A percentile compares a stretch with the other conserved stretches of the same genome.
These are phyloP conservation scores for Phycodurus eques DNA, from an alignment of 2,113 vertebrate genomes.

Conservation along the genomic window DNA sequence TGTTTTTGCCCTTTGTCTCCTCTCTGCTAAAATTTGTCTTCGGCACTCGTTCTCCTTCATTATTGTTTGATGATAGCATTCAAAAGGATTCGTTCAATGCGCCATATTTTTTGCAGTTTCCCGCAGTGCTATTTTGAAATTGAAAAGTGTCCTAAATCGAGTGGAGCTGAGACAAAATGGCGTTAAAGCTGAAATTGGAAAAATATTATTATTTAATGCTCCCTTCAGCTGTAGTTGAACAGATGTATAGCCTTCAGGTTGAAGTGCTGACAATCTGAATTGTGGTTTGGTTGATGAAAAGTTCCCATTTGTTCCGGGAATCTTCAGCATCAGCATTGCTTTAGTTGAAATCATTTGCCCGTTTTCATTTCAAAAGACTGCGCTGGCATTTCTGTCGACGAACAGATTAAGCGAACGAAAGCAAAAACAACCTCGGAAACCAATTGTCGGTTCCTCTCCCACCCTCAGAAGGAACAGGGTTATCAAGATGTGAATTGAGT, in stretches of 20 bases:
- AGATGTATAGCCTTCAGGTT: not conserved
- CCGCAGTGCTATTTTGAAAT: not conserved
- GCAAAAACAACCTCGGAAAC: conserved; percentile 35
- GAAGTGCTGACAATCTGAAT: not conserved
- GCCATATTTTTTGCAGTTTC: too few relatives aligned
- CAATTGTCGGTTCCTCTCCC: conserved; percentile 37
- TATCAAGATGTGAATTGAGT: conserved; percentile 59
- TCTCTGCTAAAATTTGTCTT: too few relatives aligned
- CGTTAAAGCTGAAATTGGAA: too few relatives aligned
- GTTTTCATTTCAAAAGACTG: conserved; percentile 20
- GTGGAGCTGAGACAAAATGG: not conserved
- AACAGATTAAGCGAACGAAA: conserved; percentile 30
- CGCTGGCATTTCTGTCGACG: conserved; percentile 10
- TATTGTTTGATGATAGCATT: too few relatives aligned
- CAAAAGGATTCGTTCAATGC: not conserved
- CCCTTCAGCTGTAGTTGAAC: not conserved
- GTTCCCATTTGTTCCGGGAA: not conserved
- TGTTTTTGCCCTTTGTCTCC: too few relatives aligned
- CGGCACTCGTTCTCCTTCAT: too few relatives aligned
- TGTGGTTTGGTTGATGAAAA: not conserved
- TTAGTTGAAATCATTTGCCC: conserved; percentile 14
- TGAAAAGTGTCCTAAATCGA: not conserved
- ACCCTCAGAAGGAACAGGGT: conserved; percentile 50
- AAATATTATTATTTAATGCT: not conserved
- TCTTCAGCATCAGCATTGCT: not conserved